Conservation (phyloP, 1,140 invertebrate genomes). For the Caenorhabditis tropicalis region DNA sequence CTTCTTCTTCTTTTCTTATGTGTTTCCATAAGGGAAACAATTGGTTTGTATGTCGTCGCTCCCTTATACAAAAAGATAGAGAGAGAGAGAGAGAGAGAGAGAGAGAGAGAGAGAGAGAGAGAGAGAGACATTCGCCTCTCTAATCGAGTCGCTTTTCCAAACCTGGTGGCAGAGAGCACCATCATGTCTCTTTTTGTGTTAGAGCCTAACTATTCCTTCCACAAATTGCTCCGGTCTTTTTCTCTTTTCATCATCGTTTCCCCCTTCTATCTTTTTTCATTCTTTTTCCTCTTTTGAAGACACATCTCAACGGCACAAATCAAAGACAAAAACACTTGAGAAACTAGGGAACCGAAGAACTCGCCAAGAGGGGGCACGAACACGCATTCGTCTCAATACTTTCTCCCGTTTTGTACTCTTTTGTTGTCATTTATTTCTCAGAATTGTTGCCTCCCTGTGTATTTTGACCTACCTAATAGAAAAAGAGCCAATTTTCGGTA, state of each 20-base stretch:
- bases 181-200: conserved; percentile 20
- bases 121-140: neutral
- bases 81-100: too few relatives aligned
- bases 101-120: too few relatives aligned
- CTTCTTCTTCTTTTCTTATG: neutral
- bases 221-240: conserved; percentile 35
- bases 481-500: neutral
- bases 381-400: neutral
- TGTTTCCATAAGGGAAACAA: conserved; percentile 34
- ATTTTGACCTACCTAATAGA: conserved; percentile 10
- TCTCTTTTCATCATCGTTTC: conserved; percentile 19
- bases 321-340: conserved; percentile 29
- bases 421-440: neutral
- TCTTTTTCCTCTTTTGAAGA: neutral
- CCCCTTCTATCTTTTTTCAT: neutral
- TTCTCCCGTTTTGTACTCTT: neutral
- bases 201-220: conserved; percentile 19
- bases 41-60: conserved; percentile 27
- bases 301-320: conserved; percentile 26
- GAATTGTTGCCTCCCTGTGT: neutral
- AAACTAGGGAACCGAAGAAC: conserved; percentile 30
- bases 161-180: conserved; percentile 37
- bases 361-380: neutral
- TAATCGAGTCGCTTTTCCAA: conserved; percentile 40
- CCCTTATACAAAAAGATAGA: neutral